Evolutionary conservation across 2,797 vertebrate species (phyloP), one percentile per base, ranked within the genome.

Genomic region (Lepilemur ruficaudatus): DNA sequence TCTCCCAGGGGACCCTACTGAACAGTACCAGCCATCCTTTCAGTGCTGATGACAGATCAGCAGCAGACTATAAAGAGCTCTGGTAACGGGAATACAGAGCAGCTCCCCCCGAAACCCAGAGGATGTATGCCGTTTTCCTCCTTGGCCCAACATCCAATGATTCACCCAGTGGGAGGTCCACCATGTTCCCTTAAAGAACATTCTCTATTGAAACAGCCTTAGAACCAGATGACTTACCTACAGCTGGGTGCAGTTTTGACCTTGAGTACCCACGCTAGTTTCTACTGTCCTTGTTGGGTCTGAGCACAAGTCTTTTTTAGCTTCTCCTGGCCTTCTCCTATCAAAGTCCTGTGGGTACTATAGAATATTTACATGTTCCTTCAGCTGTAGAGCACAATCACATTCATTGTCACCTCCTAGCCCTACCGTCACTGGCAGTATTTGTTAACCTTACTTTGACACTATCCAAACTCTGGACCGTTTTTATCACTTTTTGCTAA

Each of bases 41-140:
- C 92, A 93, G 90, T 75, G 87, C 46, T 96, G 91, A 93, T 93
- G 61, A 97, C 92, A 95, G 93, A 95, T 93, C 91, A 88, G 92
- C 83, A 0, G 94, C 30, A 89, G 89, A 96, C 94, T 87, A 94
- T 94, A 96, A 98, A 98, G 79, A 79, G 85, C 75, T 98, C 97
- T 96, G 95, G 80, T 90, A 97, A 30, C 63, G 75, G 95, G 52
- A 65, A 90, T 82, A 93, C 80, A 92, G 93, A 93, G 63, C 50
- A 88, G 65, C 76, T 95, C 85, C 84, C 81, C 81, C 93, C 57
- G 38, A 85, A 30, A 84, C 30, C 2, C 20, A 61, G 46, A 41
- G 5, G 52, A 72, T 61, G 91, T 4, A 67, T 63, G 50, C 72
- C 67, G 38, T 7, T 61, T 57, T 48, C 22, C 23, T 52, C 18